Percentiles rank a stretch among this genome's conserved stretches.
Conservation (phyloP, 2,888 invertebrate genomes). For the Molanna angustata region DNA sequence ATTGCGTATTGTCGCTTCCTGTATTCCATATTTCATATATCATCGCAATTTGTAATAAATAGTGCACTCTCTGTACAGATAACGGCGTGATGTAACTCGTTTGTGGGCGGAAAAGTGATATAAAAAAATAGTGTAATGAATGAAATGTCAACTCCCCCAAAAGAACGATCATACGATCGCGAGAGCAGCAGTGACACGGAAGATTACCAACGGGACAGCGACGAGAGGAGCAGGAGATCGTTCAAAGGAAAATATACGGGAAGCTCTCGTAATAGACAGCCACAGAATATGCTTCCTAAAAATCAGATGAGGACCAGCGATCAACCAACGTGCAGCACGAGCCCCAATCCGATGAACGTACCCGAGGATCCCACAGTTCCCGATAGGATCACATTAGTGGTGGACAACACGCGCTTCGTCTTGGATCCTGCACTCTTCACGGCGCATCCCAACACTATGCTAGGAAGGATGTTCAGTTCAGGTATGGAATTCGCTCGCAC, state of each 20-base stretch:
- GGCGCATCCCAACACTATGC: slow-evolving; percentile 96
- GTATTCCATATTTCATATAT: no score
- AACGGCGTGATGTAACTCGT: slow-evolving; percentile 19
- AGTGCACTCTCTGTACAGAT: no score
- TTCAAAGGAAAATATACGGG: slow-evolving; percentile 21
- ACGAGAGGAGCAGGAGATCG: slow-evolving; percentile 16
- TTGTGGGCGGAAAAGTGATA: slow-evolving; percentile 1
- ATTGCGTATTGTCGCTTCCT: no score
- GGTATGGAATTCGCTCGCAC: slow-evolving; percentile 89
- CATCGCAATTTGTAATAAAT: no score
- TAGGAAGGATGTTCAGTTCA: slow-evolving; percentile 97
- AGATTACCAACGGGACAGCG: slow-evolving; percentile 26
- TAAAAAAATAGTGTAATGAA: slow-evolving; percentile 15
- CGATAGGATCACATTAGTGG: slow-evolving; percentile 63
- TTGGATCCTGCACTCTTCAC: slow-evolving; percentile 91
- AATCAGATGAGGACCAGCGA: slow-evolving; percentile 14
- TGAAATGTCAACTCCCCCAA: slow-evolving; percentile 27
- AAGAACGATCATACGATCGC: slow-evolving; percentile 27
- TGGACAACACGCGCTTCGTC: slow-evolving; percentile 93
- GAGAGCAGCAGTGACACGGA: slow-evolving; percentile 32
- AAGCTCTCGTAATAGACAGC: slow-evolving; percentile 9
- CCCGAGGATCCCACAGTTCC: slow-evolving; percentile 31
- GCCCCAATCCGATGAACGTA: slow-evolving; percentile 1
- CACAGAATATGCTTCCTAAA: slow-evolving; percentile 13
- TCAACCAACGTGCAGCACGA: slow-evolving; percentile 18